phyloP scores from a whole-genome alignment of 2,888 invertebrate genomes.

The Xestobium rufovillosum region DNA sequence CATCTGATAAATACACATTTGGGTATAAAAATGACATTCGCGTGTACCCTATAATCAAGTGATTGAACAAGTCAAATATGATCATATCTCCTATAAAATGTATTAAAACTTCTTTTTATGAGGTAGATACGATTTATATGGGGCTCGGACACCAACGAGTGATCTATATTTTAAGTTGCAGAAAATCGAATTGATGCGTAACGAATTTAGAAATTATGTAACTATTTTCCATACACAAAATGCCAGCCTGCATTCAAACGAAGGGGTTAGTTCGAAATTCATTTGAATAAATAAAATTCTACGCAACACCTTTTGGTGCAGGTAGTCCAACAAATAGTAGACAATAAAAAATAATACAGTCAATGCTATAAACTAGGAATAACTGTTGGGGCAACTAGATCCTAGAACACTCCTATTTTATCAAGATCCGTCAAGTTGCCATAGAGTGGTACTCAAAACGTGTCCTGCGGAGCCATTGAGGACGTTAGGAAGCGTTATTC shows the following conservation, averaged over 20 bases:
- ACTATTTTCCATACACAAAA: not conserved
- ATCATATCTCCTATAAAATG: too few species aligned
- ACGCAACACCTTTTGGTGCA: not conserved
- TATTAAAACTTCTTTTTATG: too few species aligned
- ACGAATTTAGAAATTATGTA: not conserved
- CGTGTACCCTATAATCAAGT: too few species aligned
- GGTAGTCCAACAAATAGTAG: not conserved
- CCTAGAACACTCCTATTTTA: slow-evolving; percentile 26
- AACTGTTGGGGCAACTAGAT: not conserved
- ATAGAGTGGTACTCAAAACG: slow-evolving; percentile 35
- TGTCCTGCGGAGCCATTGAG: slow-evolving; percentile 35
- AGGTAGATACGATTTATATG: too few species aligned
- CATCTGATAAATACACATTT: too few species aligned
- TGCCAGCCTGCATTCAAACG: not conserved
- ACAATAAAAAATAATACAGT: too few species aligned
- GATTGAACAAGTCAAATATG: too few species aligned
- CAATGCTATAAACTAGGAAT: too few species aligned
- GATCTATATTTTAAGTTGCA: too few species aligned
- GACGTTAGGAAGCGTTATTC: slow-evolving; percentile 28
- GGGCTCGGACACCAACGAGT: too few species aligned
- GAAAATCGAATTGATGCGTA: slow-evolving; percentile 1
- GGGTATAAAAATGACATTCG: too few species aligned
- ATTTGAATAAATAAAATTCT: slow-evolving; percentile 1
- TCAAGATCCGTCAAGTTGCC: slow-evolving; percentile 40
- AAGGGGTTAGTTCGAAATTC: slow-evolving; percentile 1